Evolutionary conservation across 2,113 vertebrate species (phyloP).

Genomic region (Dasyprocta punctata): DNA sequence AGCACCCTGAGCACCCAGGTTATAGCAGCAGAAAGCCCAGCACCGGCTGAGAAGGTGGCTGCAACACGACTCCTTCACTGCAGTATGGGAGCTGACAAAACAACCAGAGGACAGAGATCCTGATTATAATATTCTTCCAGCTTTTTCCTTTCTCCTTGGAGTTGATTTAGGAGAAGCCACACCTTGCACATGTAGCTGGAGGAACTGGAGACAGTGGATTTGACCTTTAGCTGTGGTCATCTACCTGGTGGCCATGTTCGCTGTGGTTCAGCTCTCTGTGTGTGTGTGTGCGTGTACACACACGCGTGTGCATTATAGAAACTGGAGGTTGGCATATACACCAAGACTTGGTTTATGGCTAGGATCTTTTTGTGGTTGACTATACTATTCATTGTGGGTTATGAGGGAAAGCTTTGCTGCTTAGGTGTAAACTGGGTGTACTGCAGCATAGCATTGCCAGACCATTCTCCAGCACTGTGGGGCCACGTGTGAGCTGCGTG

Average conservation of each 20-base stretch:
- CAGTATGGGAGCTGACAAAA: neutral
- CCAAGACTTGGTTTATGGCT: constrained; percentile 98
- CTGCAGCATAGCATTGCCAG: constrained; percentile 97
- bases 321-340: constrained; percentile 93
- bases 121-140: neutral
- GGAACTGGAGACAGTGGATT: neutral
- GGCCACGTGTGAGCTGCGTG: constrained; percentile 95
- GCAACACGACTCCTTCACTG: neutral
- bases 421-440: constrained; percentile 92
- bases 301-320: neutral
- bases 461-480: constrained; percentile 95
- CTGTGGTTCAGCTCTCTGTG: neutral
- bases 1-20: neutral
- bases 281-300: neutral
- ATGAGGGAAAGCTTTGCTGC: constrained; percentile 91
- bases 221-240: neutral
- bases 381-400: constrained; percentile 95
- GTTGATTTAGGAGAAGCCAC: neutral
- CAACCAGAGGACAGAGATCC: neutral
- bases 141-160: neutral
- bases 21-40: neutral
- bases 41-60: neutral
- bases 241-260: neutral
- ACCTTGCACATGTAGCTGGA: neutral
- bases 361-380: constrained; percentile 98